These are phyloP conservation scores for Acholoe squamosa DNA, from an alignment of 2,888 invertebrate species.

Conservation along the genomic window DNA sequence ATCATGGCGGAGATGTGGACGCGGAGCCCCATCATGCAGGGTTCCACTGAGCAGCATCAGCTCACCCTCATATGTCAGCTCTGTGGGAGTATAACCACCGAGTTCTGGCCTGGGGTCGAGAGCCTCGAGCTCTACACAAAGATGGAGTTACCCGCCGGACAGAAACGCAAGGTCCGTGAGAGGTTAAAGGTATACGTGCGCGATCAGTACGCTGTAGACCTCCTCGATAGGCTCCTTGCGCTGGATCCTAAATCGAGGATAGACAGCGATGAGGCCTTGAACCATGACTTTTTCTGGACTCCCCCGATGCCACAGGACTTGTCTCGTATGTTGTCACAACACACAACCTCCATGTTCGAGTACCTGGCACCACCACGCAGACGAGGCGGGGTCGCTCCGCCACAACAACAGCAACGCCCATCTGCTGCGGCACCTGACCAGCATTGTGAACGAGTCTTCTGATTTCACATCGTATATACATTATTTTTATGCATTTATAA, in stretches of 20 bases:
- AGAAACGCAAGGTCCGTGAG: slow-evolving; percentile 82
- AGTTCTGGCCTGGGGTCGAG: slow-evolving; percentile 89
- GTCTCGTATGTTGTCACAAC: slow-evolving; percentile 93
- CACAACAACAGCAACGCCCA: slow-evolving; percentile 66
- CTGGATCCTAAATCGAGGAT: slow-evolving; percentile 94
- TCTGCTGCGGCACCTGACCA: slow-evolving; percentile 74
- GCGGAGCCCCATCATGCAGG: slow-evolving; percentile 88
- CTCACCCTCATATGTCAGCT: slow-evolving; percentile 96
- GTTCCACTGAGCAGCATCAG: slow-evolving; percentile 98
- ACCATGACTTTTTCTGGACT: slow-evolving; percentile 99
- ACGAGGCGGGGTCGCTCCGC: slow-evolving; percentile 84
- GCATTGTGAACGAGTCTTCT: slow-evolving; percentile 82
- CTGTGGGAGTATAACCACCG: slow-evolving; percentile 96
- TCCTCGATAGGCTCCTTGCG: slow-evolving; percentile 94
- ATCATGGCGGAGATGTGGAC: slow-evolving; percentile 99
- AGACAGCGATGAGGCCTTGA: slow-evolving; percentile 95
- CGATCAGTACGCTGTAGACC: slow-evolving; percentile 95
- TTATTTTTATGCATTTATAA: not conserved
- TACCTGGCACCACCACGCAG: slow-evolving; percentile 91
- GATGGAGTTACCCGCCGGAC: slow-evolving; percentile 80
- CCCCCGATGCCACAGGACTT: slow-evolving; percentile 93
- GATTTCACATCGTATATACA: not conserved
- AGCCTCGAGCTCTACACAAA: slow-evolving; percentile 90
- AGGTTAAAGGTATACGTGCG: slow-evolving; percentile 93
- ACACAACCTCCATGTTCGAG: slow-evolving; percentile 97